Evolutionary conservation across 2,797 vertebrate species (phyloP).

Genomic region (Philypnodon macrostomus): DNA sequence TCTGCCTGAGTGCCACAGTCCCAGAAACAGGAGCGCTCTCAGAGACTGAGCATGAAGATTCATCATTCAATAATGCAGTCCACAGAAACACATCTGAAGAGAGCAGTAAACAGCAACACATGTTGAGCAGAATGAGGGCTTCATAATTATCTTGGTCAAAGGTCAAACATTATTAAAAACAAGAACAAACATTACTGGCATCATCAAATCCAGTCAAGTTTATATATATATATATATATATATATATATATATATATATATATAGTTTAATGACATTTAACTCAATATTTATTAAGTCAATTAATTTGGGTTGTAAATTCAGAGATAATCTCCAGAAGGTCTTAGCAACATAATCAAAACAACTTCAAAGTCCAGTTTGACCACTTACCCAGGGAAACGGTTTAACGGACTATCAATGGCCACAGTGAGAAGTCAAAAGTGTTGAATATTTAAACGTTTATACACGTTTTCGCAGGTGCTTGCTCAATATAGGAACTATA

Average conservation of each 20-base stretch:
- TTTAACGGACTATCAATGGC: fast-evolving
- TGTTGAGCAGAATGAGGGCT: background rate
- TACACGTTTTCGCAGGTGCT: background rate
- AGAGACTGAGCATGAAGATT: constrained; percentile 43
- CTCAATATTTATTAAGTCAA: too few relatives aligned
- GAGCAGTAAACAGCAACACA: background rate
- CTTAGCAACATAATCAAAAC: background rate
- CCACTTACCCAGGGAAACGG: background rate
- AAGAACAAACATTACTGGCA: too few relatives aligned
- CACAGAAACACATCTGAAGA: constrained; percentile 40
- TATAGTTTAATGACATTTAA: too few relatives aligned
- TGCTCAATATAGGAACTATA: too few relatives aligned
- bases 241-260: too few relatives aligned
- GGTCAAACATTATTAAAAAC: constrained; percentile 20
- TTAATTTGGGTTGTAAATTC: too few relatives aligned
- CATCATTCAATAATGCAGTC: constrained; percentile 53
- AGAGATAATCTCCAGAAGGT: too few relatives aligned
- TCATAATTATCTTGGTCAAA: constrained; percentile 38
- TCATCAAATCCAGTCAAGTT: too few relatives aligned
- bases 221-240: too few relatives aligned
- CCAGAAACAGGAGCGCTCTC: constrained; percentile 68
- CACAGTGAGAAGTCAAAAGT: background rate
- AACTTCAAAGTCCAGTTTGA: background rate
- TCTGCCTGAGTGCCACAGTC: constrained; percentile 60
- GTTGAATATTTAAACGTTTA: constrained; percentile 4